Percentiles rank a stretch among this genome's conserved stretches.
These are phyloP conservation scores for Drosophila prolongata DNA, from an alignment of 2,888 invertebrate species.

Conservation along the genomic window DNA sequence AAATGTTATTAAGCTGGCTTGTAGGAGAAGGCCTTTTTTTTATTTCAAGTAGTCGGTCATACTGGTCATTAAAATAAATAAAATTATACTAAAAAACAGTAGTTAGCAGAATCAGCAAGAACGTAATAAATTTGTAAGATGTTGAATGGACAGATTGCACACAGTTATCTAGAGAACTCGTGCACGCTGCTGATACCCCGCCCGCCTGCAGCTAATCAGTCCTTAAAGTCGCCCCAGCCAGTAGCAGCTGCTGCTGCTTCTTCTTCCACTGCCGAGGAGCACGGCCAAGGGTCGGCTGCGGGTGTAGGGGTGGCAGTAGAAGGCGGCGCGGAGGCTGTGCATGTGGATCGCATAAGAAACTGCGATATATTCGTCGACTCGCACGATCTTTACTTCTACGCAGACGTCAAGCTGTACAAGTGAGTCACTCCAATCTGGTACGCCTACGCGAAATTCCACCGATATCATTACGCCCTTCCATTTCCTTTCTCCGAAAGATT, in stretches of 20 bases:
- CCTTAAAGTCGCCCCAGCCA: conserved; percentile 31
- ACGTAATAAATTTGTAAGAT: conserved; percentile 66
- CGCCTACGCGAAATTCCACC: conserved; percentile 4
- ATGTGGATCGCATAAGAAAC: conserved; percentile 74
- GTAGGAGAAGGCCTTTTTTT: conserved; percentile 12
- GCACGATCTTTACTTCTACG: conserved; percentile 77
- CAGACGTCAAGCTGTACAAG: conserved; percentile 76
- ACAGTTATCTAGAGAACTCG: conserved; percentile 69
- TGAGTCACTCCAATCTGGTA: conserved; percentile 53
- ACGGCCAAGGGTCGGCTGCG: neutral
- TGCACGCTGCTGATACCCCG: conserved; percentile 66
- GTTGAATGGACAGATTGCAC: conserved; percentile 72
- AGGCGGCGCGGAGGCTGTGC: conserved; percentile 36
- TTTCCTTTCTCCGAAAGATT: conserved; percentile 64
- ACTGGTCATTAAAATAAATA: conserved; percentile 50
- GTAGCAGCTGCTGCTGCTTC: conserved; percentile 40
- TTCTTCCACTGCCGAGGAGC: conserved; percentile 32
- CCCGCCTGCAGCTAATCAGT: conserved; percentile 69
- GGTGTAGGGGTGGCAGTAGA: conserved; percentile 1
- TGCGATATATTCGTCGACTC: conserved; percentile 82
- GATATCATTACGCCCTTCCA: conserved; percentile 8
- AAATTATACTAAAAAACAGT: conserved; percentile 65
- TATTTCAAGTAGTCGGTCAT: conserved; percentile 29
- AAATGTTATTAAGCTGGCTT: neutral
- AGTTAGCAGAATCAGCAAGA: conserved; percentile 43